These are phyloP conservation scores for Polyommatus icarus DNA, from an alignment of 2,888 invertebrate species.

Conservation along the genomic window DNA sequence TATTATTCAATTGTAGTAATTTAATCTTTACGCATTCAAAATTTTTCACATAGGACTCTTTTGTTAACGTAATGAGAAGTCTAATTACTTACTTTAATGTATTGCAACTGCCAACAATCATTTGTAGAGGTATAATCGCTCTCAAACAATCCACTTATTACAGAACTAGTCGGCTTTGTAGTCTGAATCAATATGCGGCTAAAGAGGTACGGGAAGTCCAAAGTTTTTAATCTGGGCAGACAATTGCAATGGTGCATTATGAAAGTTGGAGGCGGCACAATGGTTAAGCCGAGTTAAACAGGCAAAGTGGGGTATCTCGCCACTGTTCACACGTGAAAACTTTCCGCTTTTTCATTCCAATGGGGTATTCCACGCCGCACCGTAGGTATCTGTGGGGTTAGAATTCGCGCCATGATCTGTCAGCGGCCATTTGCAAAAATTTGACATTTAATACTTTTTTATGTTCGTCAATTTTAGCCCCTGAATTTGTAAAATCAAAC, in stretches of 20 bases:
- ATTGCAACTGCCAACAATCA: neutral
- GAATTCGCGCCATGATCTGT: constrained; percentile 23
- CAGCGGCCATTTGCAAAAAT: constrained; percentile 6
- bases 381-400: constrained; percentile 18
- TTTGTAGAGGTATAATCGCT: neutral
- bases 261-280: constrained; percentile 54
- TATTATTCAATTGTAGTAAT: too few species aligned
- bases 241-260: constrained; percentile 53
- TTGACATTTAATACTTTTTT: neutral
- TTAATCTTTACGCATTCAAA: too few species aligned
- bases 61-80: neutral
- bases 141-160: constrained; percentile 8
- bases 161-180: constrained; percentile 26
- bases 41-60: neutral
- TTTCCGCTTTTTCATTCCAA: constrained; percentile 34
- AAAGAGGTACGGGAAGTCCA: constrained; percentile 44
- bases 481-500: neutral
- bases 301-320: constrained; percentile 62
- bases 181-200: constrained; percentile 32
- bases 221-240: constrained; percentile 46
- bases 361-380: constrained; percentile 20
- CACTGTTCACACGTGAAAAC: constrained; percentile 30
- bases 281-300: constrained; percentile 59
- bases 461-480: neutral
- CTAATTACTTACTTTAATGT: neutral